These are phyloP conservation scores for Potamarius usumacintae DNA, from an alignment of 2,113 vertebrate species.

Conservation along the genomic window DNA sequence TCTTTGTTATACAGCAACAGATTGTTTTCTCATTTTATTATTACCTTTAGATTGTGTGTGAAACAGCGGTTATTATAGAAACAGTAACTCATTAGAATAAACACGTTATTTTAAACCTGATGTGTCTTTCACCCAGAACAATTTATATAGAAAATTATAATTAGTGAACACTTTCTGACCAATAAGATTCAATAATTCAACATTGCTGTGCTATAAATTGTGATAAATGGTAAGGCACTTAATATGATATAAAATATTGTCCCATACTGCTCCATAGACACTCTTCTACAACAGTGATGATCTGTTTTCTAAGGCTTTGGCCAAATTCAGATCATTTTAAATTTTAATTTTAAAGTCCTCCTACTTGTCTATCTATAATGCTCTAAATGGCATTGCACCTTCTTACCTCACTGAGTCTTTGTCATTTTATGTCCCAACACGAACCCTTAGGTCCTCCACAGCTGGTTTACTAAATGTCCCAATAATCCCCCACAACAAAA, in stretches of 20 bases:
- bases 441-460: no score
- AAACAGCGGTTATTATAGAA: not conserved
- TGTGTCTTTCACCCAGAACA: not conserved
- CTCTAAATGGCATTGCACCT: no score
- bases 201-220: not conserved
- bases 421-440: no score
- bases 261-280: not conserved
- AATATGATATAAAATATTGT: not conserved
- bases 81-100: not conserved
- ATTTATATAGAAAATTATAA: not conserved
- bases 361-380: no score
- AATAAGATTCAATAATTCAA: not conserved
- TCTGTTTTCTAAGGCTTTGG: not conserved
- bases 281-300: not conserved
- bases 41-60: not conserved
- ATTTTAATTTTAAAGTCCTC: no score
- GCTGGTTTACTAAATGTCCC: no score
- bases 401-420: no score
- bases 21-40: not conserved
- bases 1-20: not conserved
- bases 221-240: not conserved
- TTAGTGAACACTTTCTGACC: not conserved
- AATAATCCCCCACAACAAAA: no score
- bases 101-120: not conserved
- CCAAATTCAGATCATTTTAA: no score